Conservation (phyloP, 2,797 vertebrate species). For the Trichosurus vulpecula region DNA sequence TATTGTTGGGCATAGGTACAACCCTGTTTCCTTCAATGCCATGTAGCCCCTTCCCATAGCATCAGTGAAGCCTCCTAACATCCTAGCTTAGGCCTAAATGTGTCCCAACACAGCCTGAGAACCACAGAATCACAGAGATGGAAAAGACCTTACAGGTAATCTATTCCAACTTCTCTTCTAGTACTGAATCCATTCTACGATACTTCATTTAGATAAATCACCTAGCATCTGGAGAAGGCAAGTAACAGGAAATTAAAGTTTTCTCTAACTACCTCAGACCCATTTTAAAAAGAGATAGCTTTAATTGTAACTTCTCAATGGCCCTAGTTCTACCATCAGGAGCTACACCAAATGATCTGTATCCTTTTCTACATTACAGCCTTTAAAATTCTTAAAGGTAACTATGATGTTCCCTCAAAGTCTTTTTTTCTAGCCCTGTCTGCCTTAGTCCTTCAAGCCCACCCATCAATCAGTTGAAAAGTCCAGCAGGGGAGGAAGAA, state of each 20-base stretch:
- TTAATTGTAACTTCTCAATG: neutral
- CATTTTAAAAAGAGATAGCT: neutral
- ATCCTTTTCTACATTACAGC: neutral
- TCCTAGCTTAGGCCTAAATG: conserved; percentile 6
- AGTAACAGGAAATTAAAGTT: neutral
- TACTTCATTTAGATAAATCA: neutral
- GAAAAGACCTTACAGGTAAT: neutral
- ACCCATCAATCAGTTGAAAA: neutral
- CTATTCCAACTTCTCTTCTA: neutral
- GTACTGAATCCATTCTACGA: neutral
- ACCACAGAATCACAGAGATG: neutral
- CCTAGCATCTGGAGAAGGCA: neutral
- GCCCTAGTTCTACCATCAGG: neutral
- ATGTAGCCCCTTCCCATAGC: neutral
- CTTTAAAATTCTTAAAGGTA: neutral
- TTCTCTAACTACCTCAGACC: neutral
- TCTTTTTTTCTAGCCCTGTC: neutral
- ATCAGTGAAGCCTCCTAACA: neutral
- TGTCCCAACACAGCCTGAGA: neutral
- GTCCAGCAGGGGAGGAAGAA: neutral
- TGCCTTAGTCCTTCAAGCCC: neutral
- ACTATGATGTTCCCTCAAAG: neutral
- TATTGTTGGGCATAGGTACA: neutral
- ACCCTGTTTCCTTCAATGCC: neutral
- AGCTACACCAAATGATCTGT: neutral